Conservation (phyloP, 1,140 invertebrate genomes). For the Samia ricini region DNA sequence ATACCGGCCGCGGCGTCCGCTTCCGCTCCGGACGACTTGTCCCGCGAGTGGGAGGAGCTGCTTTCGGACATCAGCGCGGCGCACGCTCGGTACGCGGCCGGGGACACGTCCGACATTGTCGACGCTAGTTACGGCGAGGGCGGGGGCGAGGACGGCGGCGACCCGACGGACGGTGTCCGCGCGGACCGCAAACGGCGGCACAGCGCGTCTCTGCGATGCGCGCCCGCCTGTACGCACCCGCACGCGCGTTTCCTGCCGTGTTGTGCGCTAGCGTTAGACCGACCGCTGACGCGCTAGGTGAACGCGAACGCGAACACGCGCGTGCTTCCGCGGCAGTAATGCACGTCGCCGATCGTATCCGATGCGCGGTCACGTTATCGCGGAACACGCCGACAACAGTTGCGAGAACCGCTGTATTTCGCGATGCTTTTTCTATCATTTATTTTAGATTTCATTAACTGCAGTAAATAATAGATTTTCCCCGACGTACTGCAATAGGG, state of each 20-base stretch:
- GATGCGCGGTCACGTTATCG: too few relatives aligned
- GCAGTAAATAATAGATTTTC: not conserved
- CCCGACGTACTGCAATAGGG: not conserved
- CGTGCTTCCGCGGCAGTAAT: not conserved
- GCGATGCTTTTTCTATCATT: not conserved
- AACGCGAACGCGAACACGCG: too few relatives aligned
- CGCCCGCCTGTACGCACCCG: conserved; percentile 55
- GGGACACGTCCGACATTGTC: conserved; percentile 11
- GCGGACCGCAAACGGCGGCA: conserved; percentile 67
- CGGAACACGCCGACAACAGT: too few relatives aligned
- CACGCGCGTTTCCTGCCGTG: conserved; percentile 63
- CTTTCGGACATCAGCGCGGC: conserved; percentile 71
- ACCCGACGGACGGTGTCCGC: not conserved
- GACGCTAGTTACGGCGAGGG: conserved; percentile 9
- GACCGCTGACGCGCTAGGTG: conserved; percentile 69
- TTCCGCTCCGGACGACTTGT: conserved; percentile 38
- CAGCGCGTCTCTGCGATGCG: conserved; percentile 54
- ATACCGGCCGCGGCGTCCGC: conserved; percentile 21
- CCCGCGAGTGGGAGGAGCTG: conserved; percentile 75
- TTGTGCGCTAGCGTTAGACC: conserved; percentile 53
- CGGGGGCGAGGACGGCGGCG: conserved; percentile 12
- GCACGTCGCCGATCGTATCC: too few relatives aligned
- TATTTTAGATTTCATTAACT: not conserved
- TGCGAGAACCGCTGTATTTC: too few relatives aligned
- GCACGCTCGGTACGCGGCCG: conserved; percentile 52